These are phyloP conservation scores for Synanthedon vespiformis DNA, from an alignment of 2,888 invertebrate species.

Conservation along the genomic window DNA sequence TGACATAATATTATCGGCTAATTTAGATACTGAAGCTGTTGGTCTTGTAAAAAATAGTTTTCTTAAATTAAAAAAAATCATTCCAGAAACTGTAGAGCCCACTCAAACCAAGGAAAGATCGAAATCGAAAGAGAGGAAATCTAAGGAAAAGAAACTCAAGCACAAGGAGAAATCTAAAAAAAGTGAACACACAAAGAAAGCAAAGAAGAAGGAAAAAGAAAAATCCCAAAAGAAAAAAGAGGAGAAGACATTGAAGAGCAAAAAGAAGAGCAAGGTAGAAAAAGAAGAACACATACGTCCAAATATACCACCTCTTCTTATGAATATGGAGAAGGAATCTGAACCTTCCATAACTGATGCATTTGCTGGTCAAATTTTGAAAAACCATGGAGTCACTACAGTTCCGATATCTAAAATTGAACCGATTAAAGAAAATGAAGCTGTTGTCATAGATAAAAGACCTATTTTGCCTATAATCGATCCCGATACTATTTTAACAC, in stretches of 20 bases:
- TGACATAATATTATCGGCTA: too few relatives aligned
- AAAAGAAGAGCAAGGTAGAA: constrained; percentile 50
- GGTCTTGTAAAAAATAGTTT: too few relatives aligned
- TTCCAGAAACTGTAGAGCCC: background rate
- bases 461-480: constrained; percentile 57
- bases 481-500: constrained; percentile 43
- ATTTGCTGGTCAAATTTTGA: constrained; percentile 73
- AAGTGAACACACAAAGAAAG: constrained; percentile 36
- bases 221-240: constrained; percentile 42
- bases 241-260: constrained; percentile 53
- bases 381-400: constrained; percentile 50
- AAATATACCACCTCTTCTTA: constrained; percentile 56
- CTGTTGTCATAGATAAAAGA: constrained; percentile 33
- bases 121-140: constrained; percentile 58
- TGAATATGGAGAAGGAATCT: constrained; percentile 60
- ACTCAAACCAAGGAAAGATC: constrained; percentile 40
- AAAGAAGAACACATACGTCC: constrained; percentile 50
- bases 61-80: too few relatives aligned
- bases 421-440: constrained; percentile 30
- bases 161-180: constrained; percentile 51
- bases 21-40: too few relatives aligned
- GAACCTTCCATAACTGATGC: constrained; percentile 73
- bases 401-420: constrained; percentile 34
- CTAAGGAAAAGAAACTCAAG: constrained; percentile 36
- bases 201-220: constrained; percentile 51